Conservation (phyloP, 2,797 vertebrate genomes). For the Crax fasciolata region DNA sequence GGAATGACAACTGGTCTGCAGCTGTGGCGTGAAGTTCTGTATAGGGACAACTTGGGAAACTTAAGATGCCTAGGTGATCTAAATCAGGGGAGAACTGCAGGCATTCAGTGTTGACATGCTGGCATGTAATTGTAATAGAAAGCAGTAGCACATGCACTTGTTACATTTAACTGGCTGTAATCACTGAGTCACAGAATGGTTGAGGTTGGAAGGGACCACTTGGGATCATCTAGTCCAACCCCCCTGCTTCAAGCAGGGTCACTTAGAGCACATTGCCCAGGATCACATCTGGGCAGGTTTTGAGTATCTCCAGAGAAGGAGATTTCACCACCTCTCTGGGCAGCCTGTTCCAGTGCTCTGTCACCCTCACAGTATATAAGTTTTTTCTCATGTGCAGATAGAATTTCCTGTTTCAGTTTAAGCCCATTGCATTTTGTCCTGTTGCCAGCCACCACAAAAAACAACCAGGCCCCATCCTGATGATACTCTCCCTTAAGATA, state of each 20-base stretch:
- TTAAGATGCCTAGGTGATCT: neutral
- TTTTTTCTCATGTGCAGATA: neutral
- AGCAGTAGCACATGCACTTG: fast-evolving
- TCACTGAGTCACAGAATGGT: no score
- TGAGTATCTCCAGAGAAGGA: neutral
- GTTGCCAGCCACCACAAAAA: neutral
- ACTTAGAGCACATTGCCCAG: no score
- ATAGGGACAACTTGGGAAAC: neutral
- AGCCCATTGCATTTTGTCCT: neutral
- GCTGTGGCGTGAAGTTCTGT: neutral
- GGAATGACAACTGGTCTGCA: fast-evolving
- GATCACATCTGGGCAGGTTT: neutral
- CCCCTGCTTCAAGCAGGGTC: neutral
- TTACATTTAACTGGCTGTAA: neutral
- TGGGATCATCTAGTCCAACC: neutral
- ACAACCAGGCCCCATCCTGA: no score
- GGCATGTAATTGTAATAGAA: neutral
- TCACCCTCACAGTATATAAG: neutral
- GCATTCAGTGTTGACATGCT: neutral
- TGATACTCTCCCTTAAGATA: neutral
- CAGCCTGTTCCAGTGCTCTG: neutral
- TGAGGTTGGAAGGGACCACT: no score
- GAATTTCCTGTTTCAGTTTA: neutral
- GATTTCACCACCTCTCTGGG: neutral
- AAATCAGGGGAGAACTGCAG: neutral